Base-by-base conservation (phyloP, 2,113 vertebrate species). In the Jaculus jaculus region DNA sequence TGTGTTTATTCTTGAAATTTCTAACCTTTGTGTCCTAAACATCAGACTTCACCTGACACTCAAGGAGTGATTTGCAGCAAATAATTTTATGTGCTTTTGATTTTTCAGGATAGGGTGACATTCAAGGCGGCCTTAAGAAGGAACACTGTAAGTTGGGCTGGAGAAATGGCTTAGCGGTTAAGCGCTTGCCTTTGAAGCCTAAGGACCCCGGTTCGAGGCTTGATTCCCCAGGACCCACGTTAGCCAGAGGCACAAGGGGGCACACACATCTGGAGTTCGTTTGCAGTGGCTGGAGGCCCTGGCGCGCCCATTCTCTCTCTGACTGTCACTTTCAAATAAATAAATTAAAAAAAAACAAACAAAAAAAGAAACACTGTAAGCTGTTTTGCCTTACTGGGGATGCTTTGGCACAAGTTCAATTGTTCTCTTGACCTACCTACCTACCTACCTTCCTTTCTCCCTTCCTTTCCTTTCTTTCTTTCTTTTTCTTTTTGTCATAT, bases 41-140 rank as follows among this genome's bases (percentile, higher is more conserved):
- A 42, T 32, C n/a, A 91, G 73, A 39, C 51, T 17, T 86, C 21
- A 30, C 11, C 24, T 86, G 42, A 24, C 15, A 88, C 26, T 63
- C 39, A 13, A 83, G 51, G 78, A 87, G 61, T 80, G 26, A 30
- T 66, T 66, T 30, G 21, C 26, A 26, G 65, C 9, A 10, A 77
- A 21, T 77, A 79, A 63, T 83, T 84, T 84, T 24, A 89, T 66
- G 32, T 84, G n/a, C 42, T 42, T 92, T 58, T 83, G 34, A 87
- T 89, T 87, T 91, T 94, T 73, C 51, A 93, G 73, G 24, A 69
- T 60, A 63, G 39, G 32, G 37, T 71, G 71, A 79, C 32, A 81
- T 13, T 73, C 58, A 21, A 73, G 26, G 69, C 30, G 26, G 58
- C 34, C 84, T 16, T 74, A 92, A 37, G 69, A 78, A 85, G 60